These are phyloP conservation scores for Andrena cerasifolii DNA, from an alignment of 1,140 invertebrate genomes.

Conservation along the genomic window DNA sequence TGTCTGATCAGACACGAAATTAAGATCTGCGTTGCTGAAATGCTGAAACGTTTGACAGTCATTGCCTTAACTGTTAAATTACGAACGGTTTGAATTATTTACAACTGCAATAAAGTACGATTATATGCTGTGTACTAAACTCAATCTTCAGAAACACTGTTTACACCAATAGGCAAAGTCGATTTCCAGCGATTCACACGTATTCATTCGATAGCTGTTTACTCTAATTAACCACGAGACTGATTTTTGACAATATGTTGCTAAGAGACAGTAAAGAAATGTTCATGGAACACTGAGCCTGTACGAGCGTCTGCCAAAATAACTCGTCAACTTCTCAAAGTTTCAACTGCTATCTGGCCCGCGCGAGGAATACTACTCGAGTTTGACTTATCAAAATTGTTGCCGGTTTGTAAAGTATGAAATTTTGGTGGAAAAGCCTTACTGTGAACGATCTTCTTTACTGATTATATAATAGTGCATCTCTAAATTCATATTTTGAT, in stretches of 20 bases:
- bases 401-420: not conserved
- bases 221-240: not conserved
- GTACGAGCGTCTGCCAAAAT: conserved; percentile 49
- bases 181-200: conserved; percentile 12
- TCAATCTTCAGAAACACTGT: conserved; percentile 15
- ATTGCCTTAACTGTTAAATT: not conserved
- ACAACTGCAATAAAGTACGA: too few species aligned
- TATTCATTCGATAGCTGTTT: too few species aligned
- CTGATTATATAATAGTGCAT: too few species aligned
- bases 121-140: not conserved
- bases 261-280: conserved; percentile 43
- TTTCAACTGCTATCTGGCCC: conserved; percentile 61
- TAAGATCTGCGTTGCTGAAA: not conserved
- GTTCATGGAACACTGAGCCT: conserved; percentile 41
- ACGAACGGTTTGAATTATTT: not conserved
- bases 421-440: not conserved
- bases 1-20: not conserved
- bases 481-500: too few species aligned
- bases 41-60: not conserved
- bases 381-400: conserved; percentile 49
- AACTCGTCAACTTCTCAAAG: conserved; percentile 60
- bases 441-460: too few species aligned
- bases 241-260: not conserved
- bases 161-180: not conserved
- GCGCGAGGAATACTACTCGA: conserved; percentile 32